Evolutionary conservation across 2,888 invertebrate species (phyloP), one percentile per base, ranked within the genome.

Genomic region (Geophilus truncorum): DNA sequence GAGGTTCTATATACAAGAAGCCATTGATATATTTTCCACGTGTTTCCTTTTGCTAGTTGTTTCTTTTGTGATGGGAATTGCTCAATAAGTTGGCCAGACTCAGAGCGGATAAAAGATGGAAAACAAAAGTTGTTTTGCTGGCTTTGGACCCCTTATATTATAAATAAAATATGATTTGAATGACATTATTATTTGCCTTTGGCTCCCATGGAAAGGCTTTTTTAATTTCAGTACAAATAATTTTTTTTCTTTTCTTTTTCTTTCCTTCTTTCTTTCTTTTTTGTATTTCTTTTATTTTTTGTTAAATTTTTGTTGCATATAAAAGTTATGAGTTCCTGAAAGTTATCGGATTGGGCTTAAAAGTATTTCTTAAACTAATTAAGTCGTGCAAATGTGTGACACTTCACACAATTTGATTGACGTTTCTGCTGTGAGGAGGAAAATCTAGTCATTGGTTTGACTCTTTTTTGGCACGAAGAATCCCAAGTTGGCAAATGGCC

Each of bases 381-480:
- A 70, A 70, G 70, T 70, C 28, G 70, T 70, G 70, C 5, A 70
- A 70, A 70, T 25, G 70, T 70, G 70, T 70, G 70, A 70, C 70
- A 70, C 70, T 70, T 70, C 70, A 70, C 70, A 70, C 25, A 25
- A 18, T 28, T 70, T 70, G 70, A 70, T 70, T 70, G 70, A 70
- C 70, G 28, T 70, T 70, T 70, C 70, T 70, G 70, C 70, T 70
- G 70, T 28, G 70, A 70, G 70, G 70, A 28, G 70, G 70, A 70
- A 70, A 70, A 70, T 70, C 70, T 25, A 28, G 28, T 70, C 70
- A 70, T 70, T 70, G 70, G 70, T 70, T 70, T 70, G 25, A 70
- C 70, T 62, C 21, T 70, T 62, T 70, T 70, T 70, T 70, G 70
- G 70, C 70, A 70, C 25, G 70, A 70, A 70, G 70, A 70, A 70